Percentiles rank a stretch among this genome's conserved stretches.
Conservation (phyloP, 1,140 invertebrate species). For the Mizuhopecten yessoensis region DNA sequence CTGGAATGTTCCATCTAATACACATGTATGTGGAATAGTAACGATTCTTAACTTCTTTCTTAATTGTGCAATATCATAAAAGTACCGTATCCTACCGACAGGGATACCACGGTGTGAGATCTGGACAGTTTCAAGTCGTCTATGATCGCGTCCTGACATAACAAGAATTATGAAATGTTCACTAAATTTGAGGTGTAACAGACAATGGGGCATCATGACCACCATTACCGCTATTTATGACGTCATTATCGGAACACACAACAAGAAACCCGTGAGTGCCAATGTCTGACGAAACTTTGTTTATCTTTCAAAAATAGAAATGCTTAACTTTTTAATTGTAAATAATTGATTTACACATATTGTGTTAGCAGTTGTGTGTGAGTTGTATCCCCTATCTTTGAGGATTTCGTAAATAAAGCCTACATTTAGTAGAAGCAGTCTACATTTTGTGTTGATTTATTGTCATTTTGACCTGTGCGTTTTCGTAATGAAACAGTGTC, state of each 20-base stretch:
- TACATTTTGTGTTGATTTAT: no score
- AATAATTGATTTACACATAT: background rate
- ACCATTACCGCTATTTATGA: background rate
- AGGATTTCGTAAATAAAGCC: no score
- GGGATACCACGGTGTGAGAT: background rate
- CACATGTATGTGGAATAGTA: constrained; percentile 6
- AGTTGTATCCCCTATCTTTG: no score
- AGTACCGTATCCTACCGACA: background rate
- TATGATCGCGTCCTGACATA: background rate
- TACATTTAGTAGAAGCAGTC: no score
- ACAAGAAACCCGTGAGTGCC: background rate
- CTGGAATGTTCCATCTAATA: background rate
- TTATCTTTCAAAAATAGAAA: background rate
- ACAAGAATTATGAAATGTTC: constrained; percentile 19
- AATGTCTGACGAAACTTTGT: background rate
- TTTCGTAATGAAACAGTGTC: no score
- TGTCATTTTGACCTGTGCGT: no score
- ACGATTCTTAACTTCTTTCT: constrained; percentile 26
- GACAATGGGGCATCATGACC: background rate
- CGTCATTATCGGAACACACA: constrained; percentile 9
- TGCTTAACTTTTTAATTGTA: background rate
- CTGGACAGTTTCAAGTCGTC: constrained; percentile 31
- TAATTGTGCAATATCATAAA: background rate
- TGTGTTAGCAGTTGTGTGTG: no score
- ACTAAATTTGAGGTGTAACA: background rate